These are phyloP conservation scores for Coranthus polyacanthus DNA, from an alignment of 2,797 vertebrate genomes.

Conservation along the genomic window DNA sequence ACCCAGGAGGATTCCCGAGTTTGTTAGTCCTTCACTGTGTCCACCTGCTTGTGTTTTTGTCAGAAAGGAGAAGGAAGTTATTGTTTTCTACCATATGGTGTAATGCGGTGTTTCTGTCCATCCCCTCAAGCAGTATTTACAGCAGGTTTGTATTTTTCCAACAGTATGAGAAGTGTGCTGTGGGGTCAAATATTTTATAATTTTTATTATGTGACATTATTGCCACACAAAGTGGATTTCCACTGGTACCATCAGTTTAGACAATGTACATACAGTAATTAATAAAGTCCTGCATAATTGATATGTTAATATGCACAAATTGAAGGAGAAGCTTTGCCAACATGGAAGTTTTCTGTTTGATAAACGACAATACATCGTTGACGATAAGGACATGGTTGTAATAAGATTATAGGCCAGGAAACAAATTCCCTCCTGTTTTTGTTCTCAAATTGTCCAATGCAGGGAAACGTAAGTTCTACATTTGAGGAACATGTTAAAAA, in stretches of 20 bases:
- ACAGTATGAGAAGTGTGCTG: neutral
- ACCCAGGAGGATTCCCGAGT: constrained; percentile 44
- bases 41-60: constrained; percentile 33
- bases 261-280: too few relatives aligned
- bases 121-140: constrained; percentile 43
- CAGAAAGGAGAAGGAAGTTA: constrained; percentile 29
- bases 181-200: constrained; percentile 5
- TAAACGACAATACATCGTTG: too few relatives aligned
- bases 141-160: constrained; percentile 20
- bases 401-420: too few relatives aligned
- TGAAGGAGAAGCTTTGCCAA: too few relatives aligned
- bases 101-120: constrained; percentile 50
- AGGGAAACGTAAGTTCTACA: too few relatives aligned
- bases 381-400: too few relatives aligned
- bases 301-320: too few relatives aligned
- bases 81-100: constrained; percentile 45
- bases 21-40: constrained; percentile 32
- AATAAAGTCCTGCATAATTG: too few relatives aligned
- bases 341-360: too few relatives aligned
- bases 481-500: too few relatives aligned
- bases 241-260: constrained; percentile 6
- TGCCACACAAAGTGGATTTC: neutral
- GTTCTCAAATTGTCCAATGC: too few relatives aligned
- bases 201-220: neutral
- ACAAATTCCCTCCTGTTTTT: too few relatives aligned